Evolutionary conservation across 2,888 invertebrate genomes (phyloP).

Genomic region (Drosophila borborema): DNA sequence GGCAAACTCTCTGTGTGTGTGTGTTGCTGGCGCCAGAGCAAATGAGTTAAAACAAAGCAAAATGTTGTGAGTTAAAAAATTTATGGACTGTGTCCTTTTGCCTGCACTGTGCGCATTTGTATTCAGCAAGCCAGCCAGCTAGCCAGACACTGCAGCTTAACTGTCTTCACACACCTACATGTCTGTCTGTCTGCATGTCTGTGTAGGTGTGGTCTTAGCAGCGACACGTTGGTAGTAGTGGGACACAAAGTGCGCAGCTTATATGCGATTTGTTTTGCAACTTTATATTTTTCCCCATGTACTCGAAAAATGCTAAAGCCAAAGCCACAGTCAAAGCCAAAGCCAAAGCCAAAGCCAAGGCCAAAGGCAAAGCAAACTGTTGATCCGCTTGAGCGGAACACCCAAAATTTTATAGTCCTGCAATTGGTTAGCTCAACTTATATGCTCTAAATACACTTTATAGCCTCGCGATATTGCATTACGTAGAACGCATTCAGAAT

Average conservation of each 20-base stretch:
- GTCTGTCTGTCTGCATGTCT: neutral
- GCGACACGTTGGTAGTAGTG: conserved; percentile 35
- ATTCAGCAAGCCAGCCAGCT: conserved; percentile 48
- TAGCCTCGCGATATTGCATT: neutral
- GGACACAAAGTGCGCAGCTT: conserved; percentile 55
- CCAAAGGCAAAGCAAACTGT: conserved; percentile 61
- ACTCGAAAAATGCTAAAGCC: conserved; percentile 14
- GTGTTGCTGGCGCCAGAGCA: conserved; percentile 41
- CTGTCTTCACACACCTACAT: conserved; percentile 5
- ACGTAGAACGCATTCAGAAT: neutral
- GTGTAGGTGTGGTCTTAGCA: conserved; percentile 27
- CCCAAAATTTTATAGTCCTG: conserved; percentile 41
- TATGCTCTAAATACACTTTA: conserved; percentile 7
- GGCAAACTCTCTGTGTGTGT: neutral
- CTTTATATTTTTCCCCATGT: conserved; percentile 61
- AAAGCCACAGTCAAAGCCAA: neutral
- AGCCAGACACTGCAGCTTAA: conserved; percentile 33
- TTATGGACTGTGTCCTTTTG: conserved; percentile 72
- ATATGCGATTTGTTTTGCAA: conserved; percentile 62
- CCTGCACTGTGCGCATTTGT: conserved; percentile 58
- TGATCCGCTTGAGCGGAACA: conserved; percentile 55
- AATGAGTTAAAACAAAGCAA: conserved; percentile 71
- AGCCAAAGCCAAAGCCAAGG: neutral
- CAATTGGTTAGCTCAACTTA: conserved; percentile 30
- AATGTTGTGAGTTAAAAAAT: conserved; percentile 63